Percentiles rank a stretch among this genome's conserved stretches.
Conservation (phyloP, 2,888 invertebrate genomes). For the Lordiphosa fenestrarum region DNA sequence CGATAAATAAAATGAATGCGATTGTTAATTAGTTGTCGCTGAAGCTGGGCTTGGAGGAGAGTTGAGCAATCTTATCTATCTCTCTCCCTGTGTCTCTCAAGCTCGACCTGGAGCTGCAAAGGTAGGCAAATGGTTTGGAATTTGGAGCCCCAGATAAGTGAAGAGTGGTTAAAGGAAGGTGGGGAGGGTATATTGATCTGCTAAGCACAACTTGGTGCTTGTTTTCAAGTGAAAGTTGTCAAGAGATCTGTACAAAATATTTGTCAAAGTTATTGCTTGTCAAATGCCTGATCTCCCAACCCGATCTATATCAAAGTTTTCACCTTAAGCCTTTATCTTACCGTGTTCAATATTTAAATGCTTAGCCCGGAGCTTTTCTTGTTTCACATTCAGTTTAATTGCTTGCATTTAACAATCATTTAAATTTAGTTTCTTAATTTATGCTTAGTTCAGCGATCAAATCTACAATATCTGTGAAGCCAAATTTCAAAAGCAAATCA, state of each 20-base stretch:
- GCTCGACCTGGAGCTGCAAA: slow-evolving; percentile 8
- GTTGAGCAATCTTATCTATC: slow-evolving; percentile 49
- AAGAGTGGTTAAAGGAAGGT: too few species aligned
- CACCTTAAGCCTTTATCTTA: neutral
- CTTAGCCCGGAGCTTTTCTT: too few species aligned
- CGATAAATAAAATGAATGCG: slow-evolving; percentile 74
- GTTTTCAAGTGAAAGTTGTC: too few species aligned
- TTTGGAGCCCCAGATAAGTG: neutral
- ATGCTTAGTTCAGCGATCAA: slow-evolving; percentile 31
- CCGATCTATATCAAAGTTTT: too few species aligned
- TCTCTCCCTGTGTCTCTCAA: slow-evolving; percentile 25
- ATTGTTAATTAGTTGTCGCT: slow-evolving; percentile 73
- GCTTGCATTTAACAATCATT: slow-evolving; percentile 54
- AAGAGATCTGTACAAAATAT: too few species aligned
- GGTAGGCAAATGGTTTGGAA: slow-evolving; percentile 31
- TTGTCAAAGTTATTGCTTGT: too few species aligned
- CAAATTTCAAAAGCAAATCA: slow-evolving; percentile 46
- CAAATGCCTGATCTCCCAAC: too few species aligned
- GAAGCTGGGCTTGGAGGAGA: slow-evolving; percentile 27
- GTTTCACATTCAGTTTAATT: slow-evolving; percentile 40
- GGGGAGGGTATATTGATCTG: too few species aligned
- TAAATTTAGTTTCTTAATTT: slow-evolving; percentile 60
- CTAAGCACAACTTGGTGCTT: too few species aligned
- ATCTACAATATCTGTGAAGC: neutral
- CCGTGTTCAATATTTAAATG: too few species aligned